These are phyloP conservation scores for Solenopsis fugax DNA, from an alignment of 1,140 invertebrate genomes.

Conservation along the genomic window DNA sequence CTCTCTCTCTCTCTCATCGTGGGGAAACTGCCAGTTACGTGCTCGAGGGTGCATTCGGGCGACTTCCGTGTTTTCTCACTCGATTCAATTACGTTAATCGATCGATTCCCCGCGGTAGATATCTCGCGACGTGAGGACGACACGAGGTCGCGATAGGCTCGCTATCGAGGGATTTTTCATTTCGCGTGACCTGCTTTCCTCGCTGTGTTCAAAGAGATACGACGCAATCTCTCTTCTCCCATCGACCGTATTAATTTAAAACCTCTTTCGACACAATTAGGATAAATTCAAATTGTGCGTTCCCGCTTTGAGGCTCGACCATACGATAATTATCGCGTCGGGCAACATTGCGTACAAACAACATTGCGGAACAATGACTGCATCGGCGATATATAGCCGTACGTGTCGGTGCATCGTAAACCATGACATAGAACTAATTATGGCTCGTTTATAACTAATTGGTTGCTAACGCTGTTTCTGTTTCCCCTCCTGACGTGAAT, in stretches of 20 bases:
- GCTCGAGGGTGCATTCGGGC: not conserved
- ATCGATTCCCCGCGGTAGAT: slow-evolving; percentile 42
- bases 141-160: slow-evolving; percentile 19
- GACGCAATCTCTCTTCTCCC: slow-evolving; percentile 3
- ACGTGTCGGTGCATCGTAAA: not conserved
- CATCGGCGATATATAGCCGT: not conserved
- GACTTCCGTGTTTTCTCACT: slow-evolving; percentile 39
- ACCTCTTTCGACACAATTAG: not conserved
- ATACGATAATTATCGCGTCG: slow-evolving; percentile 21
- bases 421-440: slow-evolving; percentile 15
- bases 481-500: not conserved
- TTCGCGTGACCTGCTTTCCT: slow-evolving; percentile 3
- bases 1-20: not conserved
- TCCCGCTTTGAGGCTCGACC: not conserved
- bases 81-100: slow-evolving; percentile 67
- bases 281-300: slow-evolving; percentile 26
- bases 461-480: not conserved
- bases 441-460: slow-evolving; percentile 37
- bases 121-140: slow-evolving; percentile 23
- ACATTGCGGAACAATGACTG: not conserved
- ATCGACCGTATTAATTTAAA: slow-evolving; percentile 31
- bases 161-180: slow-evolving; percentile 4
- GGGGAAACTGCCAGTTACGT: slow-evolving; percentile 24
- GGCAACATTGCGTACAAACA: not conserved
- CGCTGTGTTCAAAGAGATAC: not conserved